Percentiles rank a stretch among this genome's conserved stretches.
These are phyloP conservation scores for Gerosis bhagava DNA, from an alignment of 2,888 invertebrate genomes.

Conservation along the genomic window DNA sequence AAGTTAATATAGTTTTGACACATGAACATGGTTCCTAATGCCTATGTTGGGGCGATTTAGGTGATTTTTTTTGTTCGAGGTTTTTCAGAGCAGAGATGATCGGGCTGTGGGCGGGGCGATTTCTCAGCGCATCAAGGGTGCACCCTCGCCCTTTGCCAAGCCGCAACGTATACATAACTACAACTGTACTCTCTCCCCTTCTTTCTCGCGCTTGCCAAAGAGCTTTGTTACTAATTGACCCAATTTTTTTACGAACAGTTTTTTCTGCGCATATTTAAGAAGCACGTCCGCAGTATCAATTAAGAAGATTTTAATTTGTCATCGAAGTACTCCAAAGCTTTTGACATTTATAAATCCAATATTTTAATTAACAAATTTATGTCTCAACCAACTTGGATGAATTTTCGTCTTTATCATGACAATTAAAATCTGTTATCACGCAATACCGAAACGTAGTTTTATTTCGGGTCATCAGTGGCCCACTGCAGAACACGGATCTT, in stretches of 20 bases:
- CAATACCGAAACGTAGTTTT: too few species aligned
- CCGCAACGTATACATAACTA: constrained; percentile 53
- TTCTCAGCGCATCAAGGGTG: constrained; percentile 50
- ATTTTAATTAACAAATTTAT: too few species aligned
- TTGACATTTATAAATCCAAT: constrained; percentile 24
- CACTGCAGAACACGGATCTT: too few species aligned
- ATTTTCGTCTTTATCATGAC: too few species aligned
- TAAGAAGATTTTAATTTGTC: constrained; percentile 47
- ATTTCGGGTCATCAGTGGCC: too few species aligned
- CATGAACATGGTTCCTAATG: constrained; percentile 48
- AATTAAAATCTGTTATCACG: too few species aligned
- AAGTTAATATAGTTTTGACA: constrained; percentile 58
- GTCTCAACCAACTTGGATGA: too few species aligned
- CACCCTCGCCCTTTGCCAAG: constrained; percentile 60
- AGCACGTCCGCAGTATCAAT: constrained; percentile 39
- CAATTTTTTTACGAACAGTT: constrained; percentile 57
- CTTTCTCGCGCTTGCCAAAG: constrained; percentile 48
- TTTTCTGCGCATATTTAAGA: constrained; percentile 40
- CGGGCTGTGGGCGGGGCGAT: constrained; percentile 43
- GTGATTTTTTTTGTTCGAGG: constrained; percentile 39
- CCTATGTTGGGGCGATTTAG: constrained; percentile 38
- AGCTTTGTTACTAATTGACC: constrained; percentile 70
- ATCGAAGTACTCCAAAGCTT: constrained; percentile 41
- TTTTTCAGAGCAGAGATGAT: constrained; percentile 16
- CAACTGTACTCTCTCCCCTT: constrained; percentile 49